Evolutionary conservation across 2,888 invertebrate species (phyloP), one percentile per base, ranked within the genome.

Genomic region (Pseudococcus jackbeardsleyi): DNA sequence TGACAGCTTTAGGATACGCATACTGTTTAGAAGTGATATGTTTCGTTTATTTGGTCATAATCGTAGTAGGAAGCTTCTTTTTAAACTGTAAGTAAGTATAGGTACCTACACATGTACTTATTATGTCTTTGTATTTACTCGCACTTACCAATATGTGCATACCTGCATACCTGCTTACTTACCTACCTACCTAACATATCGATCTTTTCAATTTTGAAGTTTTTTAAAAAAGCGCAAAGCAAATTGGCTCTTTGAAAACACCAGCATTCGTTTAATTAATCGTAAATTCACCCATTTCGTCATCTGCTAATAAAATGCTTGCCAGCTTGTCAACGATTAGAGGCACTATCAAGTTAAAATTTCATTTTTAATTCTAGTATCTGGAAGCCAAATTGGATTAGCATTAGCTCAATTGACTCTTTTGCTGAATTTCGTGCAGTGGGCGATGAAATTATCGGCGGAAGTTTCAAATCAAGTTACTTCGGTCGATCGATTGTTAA

Each of bases 391-490:
- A 22, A 64, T 89, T 4, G 89, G 89, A 19, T 68, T 89, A 33
- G 86, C 86, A 1, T 77, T 89, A 22, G 88, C 86, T 7, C 89
- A 89, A 12, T 39, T 82, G 9, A 33, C 59, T n/a, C 22, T 39
- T 26, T 33, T 89, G 12, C 46, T 87, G 11, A 77, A 48, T 12
- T 26, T 48, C 4, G 15, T 79, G 5, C 89, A 89, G n/a, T 89
- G 85, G 79, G 54, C 59, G 6, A 87, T 89, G 26, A 89, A 79
- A 87, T 84, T 88, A 50, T 42, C 77, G 0, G 87, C 88, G 8
- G 89, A 89, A 48, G 54, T 89, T 33, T 89, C 88, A 42, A 89
- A 89, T 48, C 72, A 89, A 59, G 88, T 89, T 50, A 89, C 89
- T 0, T 86, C 89, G 0, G 86, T 89, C 15, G 89, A 89, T 68